Evolutionary conservation across 1,140 invertebrate genomes (phyloP), one percentile per base, ranked within the genome.

Genomic region (Chironomus striatipennis): DNA sequence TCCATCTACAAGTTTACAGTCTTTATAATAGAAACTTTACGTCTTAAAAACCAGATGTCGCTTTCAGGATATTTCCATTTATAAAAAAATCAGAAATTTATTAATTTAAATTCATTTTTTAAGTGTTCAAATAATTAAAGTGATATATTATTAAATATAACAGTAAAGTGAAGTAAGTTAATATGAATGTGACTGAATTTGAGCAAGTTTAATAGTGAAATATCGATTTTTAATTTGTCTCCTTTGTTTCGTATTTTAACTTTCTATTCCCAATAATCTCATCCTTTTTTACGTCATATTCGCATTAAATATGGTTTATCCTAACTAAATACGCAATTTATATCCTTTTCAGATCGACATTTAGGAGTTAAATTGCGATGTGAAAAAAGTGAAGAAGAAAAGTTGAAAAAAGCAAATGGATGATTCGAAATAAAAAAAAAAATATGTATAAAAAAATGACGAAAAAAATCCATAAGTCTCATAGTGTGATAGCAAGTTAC

Each of bases 361-460:
- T 18, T 18, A 18, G 65, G n/a, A 8, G 8, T 21, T 21, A 18
- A 70, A 70, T 70, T 20, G 18, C 20, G 17, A 21, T 70, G 65
- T 70, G 65, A 70, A 70, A 70, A 70, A 70, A 70, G 65, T 70
- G 20, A 70, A 21, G 20, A 70, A 70, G 65, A 70, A 70, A 70
- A 70, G 7, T 20, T 70, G 20, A 20, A 21, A 70, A 70, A 70
- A 70, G 65, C 65, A 70, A 70, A 70, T 70, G 65, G 65, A 70
- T 20, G 65, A 57, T 57, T 70, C 17, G 65, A 70, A 70, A 18
- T 70, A 70, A 18, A 70, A 18, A 57, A 57, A 57, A 70, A 70
- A 70, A 70, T 18, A 70, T 70, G 65, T 20, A 70, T 57, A 57
- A 57, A 57, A 57, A 57, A 57, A 57, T 57, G 65, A 70, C 65